Base-by-base conservation (phyloP, 2,888 invertebrate genomes). In the Tethea ocularis region DNA sequence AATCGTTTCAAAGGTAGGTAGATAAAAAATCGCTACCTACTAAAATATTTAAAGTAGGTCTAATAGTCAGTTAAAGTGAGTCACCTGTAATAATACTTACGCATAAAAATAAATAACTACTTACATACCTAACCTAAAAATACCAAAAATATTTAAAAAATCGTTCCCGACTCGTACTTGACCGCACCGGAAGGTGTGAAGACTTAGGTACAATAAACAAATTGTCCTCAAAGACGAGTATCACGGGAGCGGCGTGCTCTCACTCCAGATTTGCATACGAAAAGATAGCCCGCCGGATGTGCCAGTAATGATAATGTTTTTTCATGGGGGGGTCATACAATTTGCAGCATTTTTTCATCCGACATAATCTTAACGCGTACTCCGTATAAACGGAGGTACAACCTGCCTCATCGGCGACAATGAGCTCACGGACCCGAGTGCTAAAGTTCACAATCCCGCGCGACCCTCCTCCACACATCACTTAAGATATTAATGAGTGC, bases 401-500 rank as follows among this genome's bases (percentile, higher is more conserved):
- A 59, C 29, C 58, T 61, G 53, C 54, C 62, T 60, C 59, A 59
- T 60, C 53, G 54, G 41, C 66, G 55, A 81, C 61, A 71, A 67
- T 62, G 60, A 65, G 72, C 76, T 68, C 67, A 78, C 72, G 64
- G 59, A 56, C 58, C 66, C 57, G 60, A 54, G 68, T 59, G 29
- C 66, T 80, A 86, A 74, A 80, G 89, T 81, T 71, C 74, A 85
- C 72, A 82, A 76, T 88, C 76, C 80, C 72, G 60, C 71, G 66
- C 61, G 63, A 63, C 69, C 69, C 68, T 70, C 70, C 76, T 81
- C 82, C 84, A 88, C 89, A 91, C 88, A 89, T 91, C 91, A 91
- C 90, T 91, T 91, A 91, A 91, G 89, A 89, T 92, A 92, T 92
- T 93, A 93, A 93, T 93, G 92, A 92, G 90, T 88, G 92, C 92